Evolutionary conservation across 1,140 invertebrate species (phyloP).

Genomic region (Berghia stephanieae): DNA sequence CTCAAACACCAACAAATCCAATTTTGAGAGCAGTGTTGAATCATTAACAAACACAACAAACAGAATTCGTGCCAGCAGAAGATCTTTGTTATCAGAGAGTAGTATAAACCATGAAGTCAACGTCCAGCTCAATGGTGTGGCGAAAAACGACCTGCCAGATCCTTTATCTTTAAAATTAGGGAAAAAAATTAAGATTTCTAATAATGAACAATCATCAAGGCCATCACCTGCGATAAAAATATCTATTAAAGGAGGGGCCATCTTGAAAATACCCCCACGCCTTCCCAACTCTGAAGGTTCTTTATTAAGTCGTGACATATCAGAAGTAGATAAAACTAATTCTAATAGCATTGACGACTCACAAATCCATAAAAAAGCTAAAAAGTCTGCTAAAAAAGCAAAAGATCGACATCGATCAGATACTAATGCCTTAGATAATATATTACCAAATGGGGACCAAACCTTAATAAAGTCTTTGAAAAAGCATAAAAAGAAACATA

Average conservation of each 20-base stretch:
- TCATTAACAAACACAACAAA: conserved; percentile 18
- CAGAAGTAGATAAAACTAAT: background rate
- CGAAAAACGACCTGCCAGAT: too few species aligned
- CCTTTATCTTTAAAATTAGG: background rate
- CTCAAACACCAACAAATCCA: background rate
- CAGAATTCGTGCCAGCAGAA: conserved; percentile 4
- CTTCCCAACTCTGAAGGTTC: conserved; percentile 1
- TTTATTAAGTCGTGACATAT: conserved; percentile 13
- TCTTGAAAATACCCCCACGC: conserved; percentile 31
- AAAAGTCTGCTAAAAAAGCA: conserved; percentile 32
- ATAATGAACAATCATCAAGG: background rate
- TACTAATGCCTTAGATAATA: too few species aligned
- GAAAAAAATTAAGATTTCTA: conserved; percentile 18
- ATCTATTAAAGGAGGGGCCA: conserved; percentile 25
- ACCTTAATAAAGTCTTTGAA: conserved; percentile 19
- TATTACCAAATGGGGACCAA: background rate
- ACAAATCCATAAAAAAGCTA: conserved; percentile 33
- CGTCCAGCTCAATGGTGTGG: too few species aligned
- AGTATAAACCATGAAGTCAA: too few species aligned
- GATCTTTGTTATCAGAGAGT: conserved; percentile 13
- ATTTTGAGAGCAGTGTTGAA: background rate
- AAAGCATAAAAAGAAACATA: conserved; percentile 32
- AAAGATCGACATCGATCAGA: conserved; percentile 29
- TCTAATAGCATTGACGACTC: too few species aligned
- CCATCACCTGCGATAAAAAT: conserved; percentile 31